Evolutionary conservation across 2,888 invertebrate species (phyloP).

Genomic region (Asteroscopus sphinx): DNA sequence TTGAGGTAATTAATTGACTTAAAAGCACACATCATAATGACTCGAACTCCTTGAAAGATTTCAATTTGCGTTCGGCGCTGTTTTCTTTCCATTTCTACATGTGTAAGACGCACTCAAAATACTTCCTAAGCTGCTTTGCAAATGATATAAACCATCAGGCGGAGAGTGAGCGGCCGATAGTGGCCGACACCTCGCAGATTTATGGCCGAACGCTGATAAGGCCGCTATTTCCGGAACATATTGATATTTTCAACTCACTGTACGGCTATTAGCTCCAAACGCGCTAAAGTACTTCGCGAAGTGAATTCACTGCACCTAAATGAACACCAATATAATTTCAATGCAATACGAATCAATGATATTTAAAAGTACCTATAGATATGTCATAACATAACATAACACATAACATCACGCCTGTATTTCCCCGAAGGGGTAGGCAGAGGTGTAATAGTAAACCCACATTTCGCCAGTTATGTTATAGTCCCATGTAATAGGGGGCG

Average conservation of each 20-base stretch:
- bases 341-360: no score
- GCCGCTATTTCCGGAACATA: slow-evolving; percentile 82
- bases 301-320: slow-evolving; percentile 73
- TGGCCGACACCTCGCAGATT: slow-evolving; percentile 86
- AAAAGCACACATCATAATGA: slow-evolving; percentile 43
- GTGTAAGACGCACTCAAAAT: slow-evolving; percentile 70
- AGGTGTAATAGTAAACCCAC: no score
- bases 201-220: slow-evolving; percentile 79
- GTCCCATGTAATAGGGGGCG: no score
- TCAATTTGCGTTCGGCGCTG: slow-evolving; percentile 50
- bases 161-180: slow-evolving; percentile 84
- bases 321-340: slow-evolving; percentile 50
- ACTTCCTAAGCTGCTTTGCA: slow-evolving; percentile 86
- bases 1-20: slow-evolving; percentile 43
- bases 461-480: no score
- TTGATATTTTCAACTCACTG: slow-evolving; percentile 83
- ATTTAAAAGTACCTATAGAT: no score
- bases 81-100: slow-evolving; percentile 53
- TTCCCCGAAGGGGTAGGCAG: no score
- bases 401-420: no score
- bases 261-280: slow-evolving; percentile 81
- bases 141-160: slow-evolving; percentile 88
- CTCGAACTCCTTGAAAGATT: slow-evolving; percentile 49
- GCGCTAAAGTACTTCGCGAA: slow-evolving; percentile 81
- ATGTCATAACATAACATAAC: no score